Percentiles rank a stretch among this genome's conserved stretches.
Conservation (phyloP, 1,140 invertebrate species). For the Formica exsecta region DNA sequence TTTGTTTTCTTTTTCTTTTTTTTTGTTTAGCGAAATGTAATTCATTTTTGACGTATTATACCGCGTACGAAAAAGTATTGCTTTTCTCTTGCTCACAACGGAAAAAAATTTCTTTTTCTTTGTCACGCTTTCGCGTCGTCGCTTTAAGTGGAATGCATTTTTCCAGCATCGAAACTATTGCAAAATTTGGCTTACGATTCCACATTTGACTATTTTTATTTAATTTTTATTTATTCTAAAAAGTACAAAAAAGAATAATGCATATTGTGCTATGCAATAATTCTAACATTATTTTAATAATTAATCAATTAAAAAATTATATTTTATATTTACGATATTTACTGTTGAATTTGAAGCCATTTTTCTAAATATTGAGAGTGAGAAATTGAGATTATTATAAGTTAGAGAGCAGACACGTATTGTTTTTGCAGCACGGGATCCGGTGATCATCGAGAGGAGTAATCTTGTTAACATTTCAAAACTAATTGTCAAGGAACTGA, state of each 20-base stretch:
- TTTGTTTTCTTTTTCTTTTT: neutral
- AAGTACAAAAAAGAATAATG: neutral
- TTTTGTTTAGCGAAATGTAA: neutral
- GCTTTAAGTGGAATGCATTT: conserved; percentile 23
- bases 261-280: conserved; percentile 18
- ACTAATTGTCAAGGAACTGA: conserved; percentile 98
- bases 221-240: conserved; percentile 23
- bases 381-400: conserved; percentile 18
- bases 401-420: conserved; percentile 70
- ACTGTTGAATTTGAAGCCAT: neutral
- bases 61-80: neutral
- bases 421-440: conserved; percentile 93
- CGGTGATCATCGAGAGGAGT: conserved; percentile 96
- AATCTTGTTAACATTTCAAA: conserved; percentile 99
- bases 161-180: neutral
- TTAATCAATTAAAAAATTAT: neutral
- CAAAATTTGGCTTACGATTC: conserved; percentile 1
- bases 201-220: conserved; percentile 3
- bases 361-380: neutral
- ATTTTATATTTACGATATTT: conserved; percentile 9
- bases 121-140: neutral
- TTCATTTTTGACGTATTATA: neutral
- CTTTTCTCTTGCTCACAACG: conserved; percentile 4
- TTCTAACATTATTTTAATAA: neutral
- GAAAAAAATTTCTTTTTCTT: neutral